Evolutionary conservation across 2,888 invertebrate species (phyloP).

Genomic region (Drosophila atroscutellata): DNA sequence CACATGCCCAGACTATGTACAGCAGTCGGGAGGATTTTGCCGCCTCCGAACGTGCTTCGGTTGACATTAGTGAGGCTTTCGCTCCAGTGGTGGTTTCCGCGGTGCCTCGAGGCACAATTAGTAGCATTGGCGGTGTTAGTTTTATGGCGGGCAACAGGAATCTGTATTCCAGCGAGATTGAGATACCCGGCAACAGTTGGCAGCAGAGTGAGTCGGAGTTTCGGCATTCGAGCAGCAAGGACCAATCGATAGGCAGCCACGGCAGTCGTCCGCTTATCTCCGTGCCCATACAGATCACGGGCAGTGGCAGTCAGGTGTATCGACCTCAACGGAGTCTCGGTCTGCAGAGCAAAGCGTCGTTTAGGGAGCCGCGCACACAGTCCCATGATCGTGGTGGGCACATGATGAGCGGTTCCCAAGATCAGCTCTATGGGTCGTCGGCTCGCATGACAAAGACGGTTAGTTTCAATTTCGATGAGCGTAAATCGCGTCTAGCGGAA

Average conservation of each 20-base stretch:
- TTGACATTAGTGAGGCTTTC: conserved; percentile 77
- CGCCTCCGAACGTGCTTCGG: conserved; percentile 66
- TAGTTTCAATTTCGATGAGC: conserved; percentile 85
- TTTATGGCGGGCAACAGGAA: conserved; percentile 80
- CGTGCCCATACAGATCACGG: conserved; percentile 74
- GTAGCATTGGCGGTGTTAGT: conserved; percentile 57
- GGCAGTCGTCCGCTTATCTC: conserved; percentile 75
- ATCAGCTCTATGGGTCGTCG: conserved; percentile 75
- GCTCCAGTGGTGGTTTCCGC: conserved; percentile 76
- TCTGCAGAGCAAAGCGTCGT: conserved; percentile 69
- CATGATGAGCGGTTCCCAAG: conserved; percentile 75
- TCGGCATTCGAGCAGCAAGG: conserved; percentile 55
- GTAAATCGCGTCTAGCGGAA: conserved; percentile 82
- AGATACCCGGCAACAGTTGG: conserved; percentile 54
- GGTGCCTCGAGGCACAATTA: conserved; percentile 51
- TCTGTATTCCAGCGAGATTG: conserved; percentile 78
- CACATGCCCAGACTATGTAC: conserved; percentile 71
- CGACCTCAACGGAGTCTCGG: conserved; percentile 68
- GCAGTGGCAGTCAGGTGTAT: conserved; percentile 55
- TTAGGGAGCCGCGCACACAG: conserved; percentile 82
- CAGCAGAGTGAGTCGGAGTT: conserved; percentile 63
- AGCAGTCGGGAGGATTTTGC: conserved; percentile 80
- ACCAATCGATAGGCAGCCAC: conserved; percentile 55
- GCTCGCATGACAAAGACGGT: conserved; percentile 84
- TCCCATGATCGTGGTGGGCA: conserved; percentile 82